Base-by-base conservation (phyloP, 2,113 vertebrate genomes). In the Sinocyclocheilus rhinocerous region DNA sequence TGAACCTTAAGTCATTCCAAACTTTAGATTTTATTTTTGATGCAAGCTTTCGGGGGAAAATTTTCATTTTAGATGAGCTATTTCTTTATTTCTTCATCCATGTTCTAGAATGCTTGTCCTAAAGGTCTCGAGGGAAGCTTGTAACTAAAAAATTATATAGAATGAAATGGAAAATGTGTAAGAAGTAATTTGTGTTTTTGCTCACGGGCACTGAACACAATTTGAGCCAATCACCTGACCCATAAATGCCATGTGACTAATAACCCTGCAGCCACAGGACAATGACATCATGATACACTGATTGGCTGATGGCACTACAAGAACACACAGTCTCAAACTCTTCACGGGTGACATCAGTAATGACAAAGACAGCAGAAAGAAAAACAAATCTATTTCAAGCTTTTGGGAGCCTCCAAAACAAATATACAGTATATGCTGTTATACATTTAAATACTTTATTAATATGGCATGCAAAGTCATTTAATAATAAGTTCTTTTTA, bases 181-280 rank as follows among this genome's bases (percentile, higher is more conserved):
- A 20, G 16, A 72, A 72, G 69, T 36, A 5, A 73, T 39, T 22
- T 42, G 33, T 72, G 70, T 73, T 73, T 73, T 73, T 73, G 36
- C 20, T 39, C 36, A 72, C 9, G 8, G 36, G 33, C 36, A 42
- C 8, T 73, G 36, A 73, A 69, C 15, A 33, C 29, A 36, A 42
- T 36, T 18, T 36, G 26, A 70, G 15, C 36, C 70, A 8, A 16
- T 48, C 42, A 8, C 39, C 42, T 48, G 72, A 48, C 42, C 72
- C 42, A 6, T 75, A 75, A 75, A 75, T n/a, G 72, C 6, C 72
- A 24, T 75, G 11, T 75, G 42, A 75, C 72, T 48, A n/a, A 48
- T 48, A 26, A 75, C 42, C 22, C 39, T 48, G 72, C 39, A 15
- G 22, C n/a, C 11, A 0, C 39, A 24, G 39, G 22, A 24, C 42